Evolutionary conservation across 2,888 invertebrate genomes (phyloP), one percentile per base, ranked within the genome.

Genomic region (Acleris emargana): DNA sequence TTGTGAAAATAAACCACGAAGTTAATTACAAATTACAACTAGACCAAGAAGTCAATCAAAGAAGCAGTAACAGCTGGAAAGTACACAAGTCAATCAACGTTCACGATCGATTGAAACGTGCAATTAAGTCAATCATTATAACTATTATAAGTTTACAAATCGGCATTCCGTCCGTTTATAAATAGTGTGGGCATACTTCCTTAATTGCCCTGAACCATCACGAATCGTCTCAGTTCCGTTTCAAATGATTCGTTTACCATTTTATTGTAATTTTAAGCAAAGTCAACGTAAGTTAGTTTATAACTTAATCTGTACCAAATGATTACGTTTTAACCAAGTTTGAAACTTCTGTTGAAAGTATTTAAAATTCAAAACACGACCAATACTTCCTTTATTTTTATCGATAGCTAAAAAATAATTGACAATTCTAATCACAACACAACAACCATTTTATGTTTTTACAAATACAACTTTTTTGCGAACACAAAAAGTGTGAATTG

Each of bases 201-300:
- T 66, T 66, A 66, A 66, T 64, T 55, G 60, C 54, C 32, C 47
- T 43, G 47, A 66, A 42, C 66, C 60, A 52, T 66, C 51, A 51
- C 38, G 28, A 66, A 61, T 66, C 52, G 47, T 51, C 38, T 64
- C 52, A 61, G 57, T 52, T 60, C 61, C 60, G 47, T 60, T 51
- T 57, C 18, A 57, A 61, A 57, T 61, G 60, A 57, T 55, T 59
- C 60, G 64, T 55, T 66, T 47, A 52, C 55, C 47, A 51, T 45
- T 49, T 50, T 28, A 25, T 18, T 45, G 20, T 28, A 58, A 9
- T 47, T 58, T 57, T 58, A 28, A 22, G 42, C 42, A 42, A 57
- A n/a, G 13, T 51, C 49, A 38, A 20, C 5, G 11, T 54, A 47
- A 22, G 20, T 43, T 13, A 22, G 43, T 17, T 18, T 28, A 1